Percentiles rank a stretch among this genome's conserved stretches.
Evolutionary conservation across 2,888 invertebrate genomes (phyloP).

Genomic region (Drosophila ezoana): DNA sequence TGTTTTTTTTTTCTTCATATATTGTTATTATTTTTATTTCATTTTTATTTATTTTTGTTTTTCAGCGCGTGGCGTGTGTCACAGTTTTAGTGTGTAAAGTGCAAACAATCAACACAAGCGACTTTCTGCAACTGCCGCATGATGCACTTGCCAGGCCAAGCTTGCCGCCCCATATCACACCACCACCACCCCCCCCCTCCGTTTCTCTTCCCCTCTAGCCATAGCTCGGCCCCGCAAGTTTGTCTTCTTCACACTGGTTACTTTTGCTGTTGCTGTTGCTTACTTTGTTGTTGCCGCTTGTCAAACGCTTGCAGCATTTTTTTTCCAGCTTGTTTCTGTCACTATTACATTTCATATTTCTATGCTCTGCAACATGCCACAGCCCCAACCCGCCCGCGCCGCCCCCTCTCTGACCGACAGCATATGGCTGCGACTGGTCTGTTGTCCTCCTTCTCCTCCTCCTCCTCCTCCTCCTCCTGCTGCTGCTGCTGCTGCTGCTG

Average conservation of each 20-base stretch:
- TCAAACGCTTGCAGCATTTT: constrained; percentile 58
- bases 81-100: constrained; percentile 73
- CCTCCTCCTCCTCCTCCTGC: constrained; percentile 1
- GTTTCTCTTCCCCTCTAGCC: neutral
- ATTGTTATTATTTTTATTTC: constrained; percentile 2
- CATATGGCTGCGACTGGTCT: constrained; percentile 26
- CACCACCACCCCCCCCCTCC: neutral
- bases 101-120: constrained; percentile 78
- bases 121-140: constrained; percentile 64
- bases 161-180: constrained; percentile 1
- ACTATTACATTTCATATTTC: constrained; percentile 77
- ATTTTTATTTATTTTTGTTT: constrained; percentile 12
- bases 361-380: constrained; percentile 18
- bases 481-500: constrained; percentile 1
- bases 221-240: constrained; percentile 14
- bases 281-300: constrained; percentile 51
- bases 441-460: constrained; percentile 14
- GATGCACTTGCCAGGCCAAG: constrained; percentile 34
- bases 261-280: constrained; percentile 37
- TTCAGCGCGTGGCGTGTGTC: constrained; percentile 50
- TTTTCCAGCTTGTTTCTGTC: constrained; percentile 71
- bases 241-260: constrained; percentile 34
- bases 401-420: neutral
- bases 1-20: neutral
- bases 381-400: constrained; percentile 1